Evolutionary conservation across 2,113 vertebrate genomes (phyloP).

Genomic region (Chloebia gouldiae): DNA sequence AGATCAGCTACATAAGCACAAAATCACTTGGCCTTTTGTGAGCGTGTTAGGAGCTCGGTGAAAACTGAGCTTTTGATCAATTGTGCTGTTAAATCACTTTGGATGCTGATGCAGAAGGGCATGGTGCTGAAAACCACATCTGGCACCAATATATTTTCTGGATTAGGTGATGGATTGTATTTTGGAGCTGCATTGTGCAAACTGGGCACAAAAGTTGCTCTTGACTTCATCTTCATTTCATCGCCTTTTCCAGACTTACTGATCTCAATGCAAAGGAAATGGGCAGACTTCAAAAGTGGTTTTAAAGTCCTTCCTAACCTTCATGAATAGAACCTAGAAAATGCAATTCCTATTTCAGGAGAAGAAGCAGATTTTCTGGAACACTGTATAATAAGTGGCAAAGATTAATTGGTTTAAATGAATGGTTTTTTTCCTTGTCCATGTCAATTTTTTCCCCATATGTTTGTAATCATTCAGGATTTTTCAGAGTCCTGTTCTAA

Average conservation of each 20-base stretch:
- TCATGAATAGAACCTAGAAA: not conserved
- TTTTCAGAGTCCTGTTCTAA: not conserved
- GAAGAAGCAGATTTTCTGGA: not conserved
- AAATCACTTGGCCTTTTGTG: not conserved
- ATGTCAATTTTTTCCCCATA: not conserved
- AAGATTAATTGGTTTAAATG: not conserved
- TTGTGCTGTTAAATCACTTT: not conserved
- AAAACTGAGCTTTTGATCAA: not conserved
- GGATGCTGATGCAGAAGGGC: not conserved
- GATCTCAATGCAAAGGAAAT: not conserved
- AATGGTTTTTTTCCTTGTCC: not conserved
- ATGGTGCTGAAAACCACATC: constrained; percentile 22
- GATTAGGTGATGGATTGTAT: constrained; percentile 4
- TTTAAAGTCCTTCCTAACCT: not conserved
- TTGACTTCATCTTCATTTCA: constrained; percentile 34
- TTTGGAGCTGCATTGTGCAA: not conserved
- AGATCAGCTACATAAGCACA: not conserved
- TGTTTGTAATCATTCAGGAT: not conserved
- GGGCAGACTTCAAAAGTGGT: not conserved
- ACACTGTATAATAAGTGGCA: not conserved
- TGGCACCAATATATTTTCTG: not conserved
- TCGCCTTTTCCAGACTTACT: not conserved
- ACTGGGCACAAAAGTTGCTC: not conserved
- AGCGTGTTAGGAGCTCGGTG: not conserved
- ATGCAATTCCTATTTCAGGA: not conserved